These are phyloP conservation scores for Setipinna tenuifilis DNA, from an alignment of 2,797 vertebrate species.

Conservation along the genomic window DNA sequence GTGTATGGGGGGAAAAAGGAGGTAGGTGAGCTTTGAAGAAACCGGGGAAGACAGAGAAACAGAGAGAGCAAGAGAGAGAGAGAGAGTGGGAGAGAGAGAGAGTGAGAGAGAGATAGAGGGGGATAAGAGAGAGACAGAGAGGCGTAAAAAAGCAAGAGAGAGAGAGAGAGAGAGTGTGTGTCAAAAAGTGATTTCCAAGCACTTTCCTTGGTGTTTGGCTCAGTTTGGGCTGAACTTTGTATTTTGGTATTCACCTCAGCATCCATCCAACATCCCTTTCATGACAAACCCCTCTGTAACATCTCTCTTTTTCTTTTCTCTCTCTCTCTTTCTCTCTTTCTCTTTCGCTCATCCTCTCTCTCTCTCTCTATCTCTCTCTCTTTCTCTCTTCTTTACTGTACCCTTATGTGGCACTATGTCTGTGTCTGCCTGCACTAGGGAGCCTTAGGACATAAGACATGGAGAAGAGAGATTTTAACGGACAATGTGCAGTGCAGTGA, in stretches of 20 bases:
- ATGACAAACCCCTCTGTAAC: constrained; percentile 33
- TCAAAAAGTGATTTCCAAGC: constrained; percentile 44
- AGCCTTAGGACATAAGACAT: constrained; percentile 25
- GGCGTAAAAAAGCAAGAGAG: no score
- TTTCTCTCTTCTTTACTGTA: background rate
- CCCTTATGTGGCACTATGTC: background rate
- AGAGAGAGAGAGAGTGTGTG: background rate
- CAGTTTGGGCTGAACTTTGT: constrained; percentile 28
- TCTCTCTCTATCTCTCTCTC: background rate
- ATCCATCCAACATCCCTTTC: background rate
- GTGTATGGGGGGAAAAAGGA: background rate
- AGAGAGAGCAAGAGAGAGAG: no score
- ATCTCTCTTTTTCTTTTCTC: constrained; percentile 16
- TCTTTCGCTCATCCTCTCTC: background rate
- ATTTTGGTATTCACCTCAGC: constrained; percentile 14
- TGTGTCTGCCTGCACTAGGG: constrained; percentile 2
- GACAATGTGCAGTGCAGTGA: background rate
- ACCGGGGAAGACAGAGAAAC: no score
- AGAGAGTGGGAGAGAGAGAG: no score
- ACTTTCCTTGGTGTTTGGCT: constrained; percentile 31
- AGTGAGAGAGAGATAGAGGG: no score
- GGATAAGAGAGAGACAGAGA: no score
- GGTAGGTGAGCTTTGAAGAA: background rate
- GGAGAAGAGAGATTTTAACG: background rate
- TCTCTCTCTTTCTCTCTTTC: background rate